These are phyloP conservation scores for Cygnus buccinator DNA, from an alignment of 2,113 vertebrate genomes.

Conservation along the genomic window DNA sequence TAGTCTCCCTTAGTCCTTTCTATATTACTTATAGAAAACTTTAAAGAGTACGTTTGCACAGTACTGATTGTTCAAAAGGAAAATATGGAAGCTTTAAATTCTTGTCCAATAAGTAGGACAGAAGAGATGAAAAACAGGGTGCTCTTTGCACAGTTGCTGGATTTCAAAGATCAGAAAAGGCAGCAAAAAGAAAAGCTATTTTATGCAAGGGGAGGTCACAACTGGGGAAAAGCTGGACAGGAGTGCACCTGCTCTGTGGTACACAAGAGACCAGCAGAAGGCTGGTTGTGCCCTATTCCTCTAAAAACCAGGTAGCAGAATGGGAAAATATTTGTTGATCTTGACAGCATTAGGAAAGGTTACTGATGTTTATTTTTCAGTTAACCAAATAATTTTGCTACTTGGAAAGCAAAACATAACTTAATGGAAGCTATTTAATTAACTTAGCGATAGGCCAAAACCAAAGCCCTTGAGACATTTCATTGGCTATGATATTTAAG, in stretches of 20 bases:
- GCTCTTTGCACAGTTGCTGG: background rate
- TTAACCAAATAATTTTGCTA: background rate
- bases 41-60: rapidly evolving
- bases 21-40: background rate
- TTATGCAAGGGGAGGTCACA: background rate
- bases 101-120: background rate
- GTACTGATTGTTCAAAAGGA: background rate
- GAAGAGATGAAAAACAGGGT: background rate
- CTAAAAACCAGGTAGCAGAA: background rate
- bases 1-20: background rate
- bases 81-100: background rate
- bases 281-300: background rate
- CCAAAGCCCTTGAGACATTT: background rate
- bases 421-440: background rate
- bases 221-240: too few species aligned
- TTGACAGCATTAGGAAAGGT: background rate
- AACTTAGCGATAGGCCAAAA: background rate
- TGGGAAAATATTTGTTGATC: background rate
- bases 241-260: background rate
- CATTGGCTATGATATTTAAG: background rate
- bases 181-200: background rate
- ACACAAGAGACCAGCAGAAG: background rate
- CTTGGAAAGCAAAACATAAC: background rate
- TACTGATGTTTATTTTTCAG: background rate
- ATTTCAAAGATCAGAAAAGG: background rate